phyloP scores from a whole-genome alignment of 2,797 vertebrate genomes.

The Champsocephalus esox region DNA sequence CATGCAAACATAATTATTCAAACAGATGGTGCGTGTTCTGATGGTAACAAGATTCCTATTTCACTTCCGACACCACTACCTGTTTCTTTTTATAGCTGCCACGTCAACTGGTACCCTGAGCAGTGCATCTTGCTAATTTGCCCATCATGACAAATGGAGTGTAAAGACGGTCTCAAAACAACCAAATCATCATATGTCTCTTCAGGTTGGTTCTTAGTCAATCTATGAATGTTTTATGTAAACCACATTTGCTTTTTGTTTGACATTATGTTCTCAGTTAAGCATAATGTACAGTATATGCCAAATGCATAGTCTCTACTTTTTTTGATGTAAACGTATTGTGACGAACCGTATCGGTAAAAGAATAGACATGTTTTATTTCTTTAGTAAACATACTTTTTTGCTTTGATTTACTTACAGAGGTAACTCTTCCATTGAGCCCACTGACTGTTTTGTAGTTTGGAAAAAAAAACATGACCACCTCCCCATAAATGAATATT shows the following conservation, averaged over 20 bases:
- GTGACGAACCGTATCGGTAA: conserved; percentile 20
- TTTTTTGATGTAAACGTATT: conserved; percentile 31
- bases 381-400: conserved; percentile 22
- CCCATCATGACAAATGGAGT: conserved; percentile 51
- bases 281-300: conserved; percentile 32
- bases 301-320: conserved; percentile 4
- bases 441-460: conserved; percentile 42
- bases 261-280: conserved; percentile 36
- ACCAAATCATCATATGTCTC: conserved; percentile 12
- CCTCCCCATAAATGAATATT: conserved; percentile 65
- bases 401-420: not conserved
- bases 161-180: conserved; percentile 16
- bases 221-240: conserved; percentile 3
- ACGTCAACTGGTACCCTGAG: conserved; percentile 37
- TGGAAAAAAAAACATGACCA: conserved; percentile 57
- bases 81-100: conserved; percentile 60
- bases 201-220: conserved; percentile 4
- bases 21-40: conserved; percentile 32
- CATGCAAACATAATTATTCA: conserved; percentile 33
- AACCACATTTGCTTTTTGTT: conserved; percentile 23
- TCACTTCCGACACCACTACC: conserved; percentile 30
- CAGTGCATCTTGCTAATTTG: conserved; percentile 60
- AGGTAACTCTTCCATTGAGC: conserved; percentile 19
- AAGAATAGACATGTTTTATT: not conserved
- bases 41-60: conserved; percentile 38